phyloP scores from a whole-genome alignment of 1,140 invertebrate species.

The Nymphalis io region DNA sequence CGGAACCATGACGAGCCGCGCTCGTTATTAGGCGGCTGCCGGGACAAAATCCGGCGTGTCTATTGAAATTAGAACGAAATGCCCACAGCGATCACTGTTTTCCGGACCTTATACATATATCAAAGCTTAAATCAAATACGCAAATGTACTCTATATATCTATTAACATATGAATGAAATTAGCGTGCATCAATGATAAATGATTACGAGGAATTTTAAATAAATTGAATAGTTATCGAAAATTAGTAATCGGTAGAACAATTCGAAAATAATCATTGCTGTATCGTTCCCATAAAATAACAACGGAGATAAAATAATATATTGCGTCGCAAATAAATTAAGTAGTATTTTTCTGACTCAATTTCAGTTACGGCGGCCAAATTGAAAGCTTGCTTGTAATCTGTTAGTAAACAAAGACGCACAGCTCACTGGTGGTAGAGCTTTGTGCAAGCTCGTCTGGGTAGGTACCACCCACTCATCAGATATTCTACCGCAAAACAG shows the following conservation, averaged over 20 bases:
- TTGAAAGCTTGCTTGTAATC: too few species aligned
- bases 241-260: background rate
- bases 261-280: too few species aligned
- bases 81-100: conserved; percentile 40
- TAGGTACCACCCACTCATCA: too few species aligned
- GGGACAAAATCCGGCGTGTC: conserved; percentile 40
- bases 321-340: too few species aligned
- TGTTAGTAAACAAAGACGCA: too few species aligned
- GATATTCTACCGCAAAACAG: too few species aligned
- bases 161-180: background rate
- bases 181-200: background rate
- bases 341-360: too few species aligned
- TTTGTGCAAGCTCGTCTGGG: too few species aligned
- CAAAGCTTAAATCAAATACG: background rate
- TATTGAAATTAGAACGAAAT: conserved; percentile 48
- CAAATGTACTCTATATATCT: conserved; percentile 1
- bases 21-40: conserved; percentile 31
- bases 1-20: conserved; percentile 12
- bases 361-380: too few species aligned
- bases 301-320: too few species aligned
- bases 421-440: too few species aligned
- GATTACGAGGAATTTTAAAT: background rate
- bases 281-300: too few species aligned
- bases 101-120: conserved; percentile 35
- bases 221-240: background rate